phyloP scores from a whole-genome alignment of 2,113 vertebrate species.

The Actinemys pallida region DNA sequence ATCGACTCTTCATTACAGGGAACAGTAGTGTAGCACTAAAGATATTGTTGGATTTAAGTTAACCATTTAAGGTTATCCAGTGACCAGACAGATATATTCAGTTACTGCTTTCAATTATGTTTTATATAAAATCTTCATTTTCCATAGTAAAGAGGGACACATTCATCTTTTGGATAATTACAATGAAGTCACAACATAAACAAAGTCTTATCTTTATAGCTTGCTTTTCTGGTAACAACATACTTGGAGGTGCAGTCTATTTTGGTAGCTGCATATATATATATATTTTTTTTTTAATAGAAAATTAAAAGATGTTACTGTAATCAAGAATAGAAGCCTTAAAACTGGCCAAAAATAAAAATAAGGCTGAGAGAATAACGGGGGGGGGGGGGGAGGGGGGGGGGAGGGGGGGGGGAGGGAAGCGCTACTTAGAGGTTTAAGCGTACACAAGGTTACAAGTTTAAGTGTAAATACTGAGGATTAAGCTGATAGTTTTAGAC shows the following conservation, averaged over 20 bases:
- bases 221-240: neutral
- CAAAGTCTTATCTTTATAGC: neutral
- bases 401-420: too few relatives aligned
- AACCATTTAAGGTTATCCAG: neutral
- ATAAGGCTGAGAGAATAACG: neutral
- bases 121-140: neutral
- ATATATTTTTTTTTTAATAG: neutral
- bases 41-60: neutral
- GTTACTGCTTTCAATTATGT: neutral
- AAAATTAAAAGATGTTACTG: neutral
- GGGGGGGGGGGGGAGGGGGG: too few relatives aligned
- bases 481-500: neutral
- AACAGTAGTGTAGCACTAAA: neutral
- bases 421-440: neutral
- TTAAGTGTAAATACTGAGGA: neutral
- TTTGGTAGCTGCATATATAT: neutral
- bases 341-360: neutral
- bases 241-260: neutral
- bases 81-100: neutral
- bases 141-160: neutral
- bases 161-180: neutral
- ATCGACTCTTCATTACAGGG: neutral
- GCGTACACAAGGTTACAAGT: neutral
- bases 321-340: neutral
- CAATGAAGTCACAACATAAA: neutral